Conservation (phyloP, 2,113 vertebrate genomes). For the Saccopteryx bilineata region DNA sequence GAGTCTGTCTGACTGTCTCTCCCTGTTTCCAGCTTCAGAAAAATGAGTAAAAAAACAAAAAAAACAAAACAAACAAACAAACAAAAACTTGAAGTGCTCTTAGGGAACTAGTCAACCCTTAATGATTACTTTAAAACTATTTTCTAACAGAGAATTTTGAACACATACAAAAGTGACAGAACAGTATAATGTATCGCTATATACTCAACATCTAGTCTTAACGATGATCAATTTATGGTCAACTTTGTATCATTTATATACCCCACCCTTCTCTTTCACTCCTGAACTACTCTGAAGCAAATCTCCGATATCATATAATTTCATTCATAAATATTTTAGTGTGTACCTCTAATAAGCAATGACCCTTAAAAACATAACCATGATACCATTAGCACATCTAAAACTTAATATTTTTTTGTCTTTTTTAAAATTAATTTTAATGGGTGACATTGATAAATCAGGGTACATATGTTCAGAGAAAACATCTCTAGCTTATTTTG, state of each 20-base stretch:
- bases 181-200: not conserved
- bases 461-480: too few relatives aligned
- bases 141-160: conserved; percentile 7
- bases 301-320: not conserved
- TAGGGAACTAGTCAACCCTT: not conserved
- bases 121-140: conserved; percentile 11
- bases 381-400: not conserved
- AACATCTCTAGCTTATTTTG: too few relatives aligned
- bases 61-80: too few relatives aligned
- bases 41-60: too few relatives aligned
- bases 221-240: not conserved
- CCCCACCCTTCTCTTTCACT: not conserved
- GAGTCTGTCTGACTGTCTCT: too few relatives aligned
- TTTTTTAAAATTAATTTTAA: too few relatives aligned
- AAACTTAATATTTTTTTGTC: conserved; percentile 1
- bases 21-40: too few relatives aligned
- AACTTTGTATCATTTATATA: conserved; percentile 36
- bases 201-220: not conserved
- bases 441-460: too few relatives aligned
- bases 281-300: conserved; percentile 41
- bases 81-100: not conserved
- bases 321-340: conserved; percentile 30
- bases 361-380: not conserved
- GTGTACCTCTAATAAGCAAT: conserved; percentile 21
- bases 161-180: not conserved